phyloP scores from a whole-genome alignment of 2,888 invertebrate species.

The Linnaemya tessellans region DNA sequence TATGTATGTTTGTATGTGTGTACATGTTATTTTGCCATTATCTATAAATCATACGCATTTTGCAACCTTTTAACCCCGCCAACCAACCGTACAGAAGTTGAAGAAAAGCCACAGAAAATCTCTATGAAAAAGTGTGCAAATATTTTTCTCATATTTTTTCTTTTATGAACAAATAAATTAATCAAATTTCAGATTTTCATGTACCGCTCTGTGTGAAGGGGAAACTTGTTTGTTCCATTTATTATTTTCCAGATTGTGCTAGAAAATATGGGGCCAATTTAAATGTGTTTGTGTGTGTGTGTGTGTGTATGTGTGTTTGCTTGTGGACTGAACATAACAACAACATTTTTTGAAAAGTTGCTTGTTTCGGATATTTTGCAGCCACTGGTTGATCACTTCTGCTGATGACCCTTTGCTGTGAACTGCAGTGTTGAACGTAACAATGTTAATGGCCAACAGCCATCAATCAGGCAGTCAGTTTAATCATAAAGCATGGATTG shows the following conservation, averaged over 20 bases:
- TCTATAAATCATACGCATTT: conserved; percentile 67
- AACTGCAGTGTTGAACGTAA: conserved; percentile 49
- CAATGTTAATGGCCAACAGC: conserved; percentile 47
- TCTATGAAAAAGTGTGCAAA: conserved; percentile 55
- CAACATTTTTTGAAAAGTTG: conserved; percentile 22
- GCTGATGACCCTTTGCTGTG: conserved; percentile 57
- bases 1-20: not conserved
- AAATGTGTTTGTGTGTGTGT: not conserved
- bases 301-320: not conserved
- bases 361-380: conserved; percentile 10
- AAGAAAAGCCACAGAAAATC: conserved; percentile 23
- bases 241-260: conserved; percentile 15
- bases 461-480: conserved; percentile 60
- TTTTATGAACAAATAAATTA: conserved; percentile 58
- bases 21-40: conserved; percentile 37
- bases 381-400: conserved; percentile 58
- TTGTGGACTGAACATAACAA: conserved; percentile 14
- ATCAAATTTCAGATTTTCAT: conserved; percentile 57
- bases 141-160: not conserved
- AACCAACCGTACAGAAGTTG: conserved; percentile 42
- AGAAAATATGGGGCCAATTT: conserved; percentile 40
- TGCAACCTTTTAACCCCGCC: conserved; percentile 39
- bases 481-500: conserved; percentile 20
- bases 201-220: conserved; percentile 13
- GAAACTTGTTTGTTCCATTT: conserved; percentile 65